These are phyloP conservation scores for Drosophila athabasca DNA, from an alignment of 1,140 invertebrate species.

Conservation along the genomic window DNA sequence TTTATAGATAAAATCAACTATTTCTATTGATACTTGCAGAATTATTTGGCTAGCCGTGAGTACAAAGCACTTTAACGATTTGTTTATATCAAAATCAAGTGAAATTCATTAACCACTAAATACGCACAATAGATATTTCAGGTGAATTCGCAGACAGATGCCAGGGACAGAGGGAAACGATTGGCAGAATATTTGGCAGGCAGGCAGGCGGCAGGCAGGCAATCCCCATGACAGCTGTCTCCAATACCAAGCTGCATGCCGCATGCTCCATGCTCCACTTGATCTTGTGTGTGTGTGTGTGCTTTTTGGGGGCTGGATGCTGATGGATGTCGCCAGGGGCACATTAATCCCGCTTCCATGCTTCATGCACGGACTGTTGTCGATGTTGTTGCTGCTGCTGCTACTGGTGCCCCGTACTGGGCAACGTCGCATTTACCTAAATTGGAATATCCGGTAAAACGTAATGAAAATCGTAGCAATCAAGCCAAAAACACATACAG, in stretches of 20 bases:
- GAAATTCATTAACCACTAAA: conserved; percentile 38
- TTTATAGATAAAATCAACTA: conserved; percentile 29
- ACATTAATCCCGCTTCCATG: conserved; percentile 68
- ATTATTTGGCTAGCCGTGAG: conserved; percentile 8
- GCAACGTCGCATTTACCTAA: conserved; percentile 83
- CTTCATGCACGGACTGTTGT: conserved; percentile 40
- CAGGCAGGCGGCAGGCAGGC: background rate
- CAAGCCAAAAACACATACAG: conserved; percentile 64
- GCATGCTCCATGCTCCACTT: conserved; percentile 67
- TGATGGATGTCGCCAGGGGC: conserved; percentile 53
- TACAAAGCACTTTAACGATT: conserved; percentile 21
- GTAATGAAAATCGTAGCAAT: conserved; percentile 83
- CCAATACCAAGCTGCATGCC: conserved; percentile 43
- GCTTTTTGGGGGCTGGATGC: conserved; percentile 25
- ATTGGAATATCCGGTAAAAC: conserved; percentile 83
- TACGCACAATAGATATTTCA: conserved; percentile 20
- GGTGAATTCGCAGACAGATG: conserved; percentile 44
- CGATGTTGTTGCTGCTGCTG: conserved; percentile 13
- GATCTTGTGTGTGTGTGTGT: conserved; percentile 53
- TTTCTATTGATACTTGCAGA: conserved; percentile 32
- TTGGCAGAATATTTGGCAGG: background rate
- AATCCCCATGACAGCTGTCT: conserved; percentile 47
- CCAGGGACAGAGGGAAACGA: background rate
- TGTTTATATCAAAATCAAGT: conserved; percentile 44
- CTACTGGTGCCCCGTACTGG: conserved; percentile 37